Evolutionary conservation across 2,888 invertebrate genomes (phyloP).

Genomic region (Nephrotoma flavescens): DNA sequence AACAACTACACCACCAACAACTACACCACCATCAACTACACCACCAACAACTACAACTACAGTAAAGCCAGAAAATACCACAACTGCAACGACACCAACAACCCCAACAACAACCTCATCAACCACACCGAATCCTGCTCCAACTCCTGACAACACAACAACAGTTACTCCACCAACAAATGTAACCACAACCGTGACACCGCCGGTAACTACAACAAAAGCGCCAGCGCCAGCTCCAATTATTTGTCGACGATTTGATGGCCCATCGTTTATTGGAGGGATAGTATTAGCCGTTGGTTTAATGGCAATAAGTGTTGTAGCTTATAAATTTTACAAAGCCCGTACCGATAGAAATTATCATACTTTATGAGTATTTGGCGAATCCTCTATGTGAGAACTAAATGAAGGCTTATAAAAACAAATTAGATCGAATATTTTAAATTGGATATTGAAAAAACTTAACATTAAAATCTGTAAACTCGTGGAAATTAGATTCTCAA

Average conservation of each 20-base stretch:
- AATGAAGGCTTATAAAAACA: background rate
- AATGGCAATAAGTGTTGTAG: constrained; percentile 65
- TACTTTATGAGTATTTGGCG: constrained; percentile 50
- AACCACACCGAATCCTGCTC: background rate
- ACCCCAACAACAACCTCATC: background rate
- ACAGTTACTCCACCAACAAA: background rate
- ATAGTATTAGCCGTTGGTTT: constrained; percentile 67
- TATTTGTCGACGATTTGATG: constrained; percentile 45
- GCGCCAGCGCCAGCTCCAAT: constrained; percentile 21
- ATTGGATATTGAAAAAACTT: background rate
- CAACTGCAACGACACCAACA: constrained; percentile 4
- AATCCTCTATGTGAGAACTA: constrained; percentile 1
- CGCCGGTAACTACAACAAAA: constrained; percentile 13
- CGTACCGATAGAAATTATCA: constrained; percentile 77
- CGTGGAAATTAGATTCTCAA: background rate
- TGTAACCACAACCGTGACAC: constrained; percentile 6
- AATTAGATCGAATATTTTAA: background rate
- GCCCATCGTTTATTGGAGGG: constrained; percentile 69
- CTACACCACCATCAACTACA: background rate
- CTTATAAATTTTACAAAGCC: constrained; percentile 77
- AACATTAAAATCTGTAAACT: background rate
- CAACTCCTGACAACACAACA: background rate
- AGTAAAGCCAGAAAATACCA: background rate
- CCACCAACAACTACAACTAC: constrained; percentile 1
- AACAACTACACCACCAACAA: background rate